These are phyloP conservation scores for Scalopus aquaticus DNA, from an alignment of 2,113 vertebrate genomes.

Conservation along the genomic window DNA sequence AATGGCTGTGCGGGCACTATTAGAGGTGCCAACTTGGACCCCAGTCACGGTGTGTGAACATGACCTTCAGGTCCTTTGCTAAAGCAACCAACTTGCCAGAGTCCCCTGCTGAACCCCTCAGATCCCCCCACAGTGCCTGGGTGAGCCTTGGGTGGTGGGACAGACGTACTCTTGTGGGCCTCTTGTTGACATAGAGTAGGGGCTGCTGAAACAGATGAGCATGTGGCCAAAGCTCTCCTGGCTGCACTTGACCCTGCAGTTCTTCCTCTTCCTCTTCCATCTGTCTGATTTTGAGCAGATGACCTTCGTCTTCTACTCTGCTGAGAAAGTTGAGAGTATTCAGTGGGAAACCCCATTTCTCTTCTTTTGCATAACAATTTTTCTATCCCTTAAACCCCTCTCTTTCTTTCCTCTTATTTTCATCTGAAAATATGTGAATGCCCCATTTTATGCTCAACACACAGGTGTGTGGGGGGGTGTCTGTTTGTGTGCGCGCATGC, in stretches of 20 bases:
- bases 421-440: background rate
- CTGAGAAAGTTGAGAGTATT: background rate
- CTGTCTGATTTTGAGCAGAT: background rate
- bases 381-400: background rate
- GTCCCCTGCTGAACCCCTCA: fast-evolving
- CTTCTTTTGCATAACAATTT: background rate
- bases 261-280: background rate
- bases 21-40: background rate
- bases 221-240: background rate
- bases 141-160: background rate
- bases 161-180: background rate
- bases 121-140: background rate
- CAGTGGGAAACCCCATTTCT: background rate
- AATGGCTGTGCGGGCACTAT: fast-evolving
- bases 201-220: background rate
- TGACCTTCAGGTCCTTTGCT: background rate
- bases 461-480: background rate
- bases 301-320: background rate
- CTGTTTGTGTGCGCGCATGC: background rate
- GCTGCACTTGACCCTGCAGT: too few relatives aligned
- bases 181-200: background rate
- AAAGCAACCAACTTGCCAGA: background rate
- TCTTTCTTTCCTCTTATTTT: background rate
- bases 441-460: too few relatives aligned
- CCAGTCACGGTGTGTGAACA: too few relatives aligned